Evolutionary conservation across 92 coral and sea anemone genomes (phyloP).

Genomic region (Parazoanthus atlanticus): DNA sequence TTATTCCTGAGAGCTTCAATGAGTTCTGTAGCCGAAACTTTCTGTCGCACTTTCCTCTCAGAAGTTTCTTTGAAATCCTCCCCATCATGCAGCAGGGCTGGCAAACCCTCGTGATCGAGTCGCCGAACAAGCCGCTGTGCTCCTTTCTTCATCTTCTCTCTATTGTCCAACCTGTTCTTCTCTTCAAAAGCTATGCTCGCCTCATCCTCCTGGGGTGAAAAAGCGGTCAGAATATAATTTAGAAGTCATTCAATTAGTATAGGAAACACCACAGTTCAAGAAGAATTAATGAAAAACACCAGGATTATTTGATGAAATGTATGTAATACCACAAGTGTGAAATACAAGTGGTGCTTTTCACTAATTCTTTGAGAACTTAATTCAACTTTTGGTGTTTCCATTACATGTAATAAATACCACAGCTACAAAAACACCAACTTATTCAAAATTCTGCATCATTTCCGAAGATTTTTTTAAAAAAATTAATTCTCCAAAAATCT

Average conservation of each 20-base stretch:
- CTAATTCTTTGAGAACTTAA: too few relatives aligned
- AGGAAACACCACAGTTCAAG: too few relatives aligned
- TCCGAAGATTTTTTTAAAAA: too few relatives aligned
- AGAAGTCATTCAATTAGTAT: not conserved
- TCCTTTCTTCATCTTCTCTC: slow-evolving; percentile 73
- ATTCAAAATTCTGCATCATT: too few relatives aligned
- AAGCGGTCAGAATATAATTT: not conserved
- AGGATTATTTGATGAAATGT: too few relatives aligned
- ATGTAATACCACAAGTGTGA: too few relatives aligned
- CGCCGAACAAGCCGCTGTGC: slow-evolving; percentile 82
- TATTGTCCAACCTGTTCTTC: slow-evolving; percentile 68
- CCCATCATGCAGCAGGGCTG: slow-evolving; percentile 85
- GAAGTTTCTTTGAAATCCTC: slow-evolving; percentile 88
- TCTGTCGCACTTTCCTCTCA: slow-evolving; percentile 78
- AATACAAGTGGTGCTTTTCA: too few relatives aligned
- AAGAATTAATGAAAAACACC: too few relatives aligned
- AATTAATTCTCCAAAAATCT: too few relatives aligned
- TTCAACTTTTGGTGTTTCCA: too few relatives aligned
- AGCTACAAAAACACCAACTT: too few relatives aligned
- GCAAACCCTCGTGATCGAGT: slow-evolving; percentile 90
- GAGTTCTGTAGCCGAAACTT: slow-evolving; percentile 91
- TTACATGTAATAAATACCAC: too few relatives aligned
- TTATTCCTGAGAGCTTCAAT: slow-evolving; percentile 80
- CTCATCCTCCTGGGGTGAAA: slow-evolving; percentile 72
- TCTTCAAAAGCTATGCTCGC: slow-evolving; percentile 82